These are phyloP conservation scores for Drosophila mercatorum DNA, from an alignment of 2,888 invertebrate genomes.

Conservation along the genomic window DNA sequence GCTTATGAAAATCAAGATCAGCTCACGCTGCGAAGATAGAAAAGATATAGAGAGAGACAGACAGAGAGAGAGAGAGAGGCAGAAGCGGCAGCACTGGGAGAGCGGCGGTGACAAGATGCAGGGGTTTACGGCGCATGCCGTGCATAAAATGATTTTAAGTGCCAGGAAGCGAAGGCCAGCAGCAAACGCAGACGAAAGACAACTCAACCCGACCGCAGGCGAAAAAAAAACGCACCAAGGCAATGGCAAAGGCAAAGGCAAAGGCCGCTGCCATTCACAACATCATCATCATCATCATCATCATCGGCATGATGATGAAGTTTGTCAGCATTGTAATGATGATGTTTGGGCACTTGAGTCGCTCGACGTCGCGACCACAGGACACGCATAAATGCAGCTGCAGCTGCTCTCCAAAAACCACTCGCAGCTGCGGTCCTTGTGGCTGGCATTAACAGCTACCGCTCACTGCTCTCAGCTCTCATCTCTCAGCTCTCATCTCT, in stretches of 20 bases:
- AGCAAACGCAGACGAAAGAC: constrained; percentile 7
- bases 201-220: constrained; percentile 29
- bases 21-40: constrained; percentile 27
- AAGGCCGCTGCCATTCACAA: not conserved
- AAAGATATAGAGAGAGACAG: not conserved
- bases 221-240: not conserved
- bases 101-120: not conserved
- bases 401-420: constrained; percentile 34
- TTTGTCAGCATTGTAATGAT: constrained; percentile 12
- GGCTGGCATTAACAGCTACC: constrained; percentile 13
- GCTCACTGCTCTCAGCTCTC: constrained; percentile 1
- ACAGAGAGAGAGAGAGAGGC: not conserved
- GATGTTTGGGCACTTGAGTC: constrained; percentile 37
- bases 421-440: constrained; percentile 36
- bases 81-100: not conserved
- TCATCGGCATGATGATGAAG: constrained; percentile 11
- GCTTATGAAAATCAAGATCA: constrained; percentile 66
- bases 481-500: not conserved
- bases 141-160: constrained; percentile 65
- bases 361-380: constrained; percentile 38
- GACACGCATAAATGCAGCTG: constrained; percentile 52
- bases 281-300: constrained; percentile 11
- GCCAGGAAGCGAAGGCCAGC: constrained; percentile 37
- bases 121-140: constrained; percentile 21
- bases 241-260: constrained; percentile 12